Conservation (phyloP, 1,140 invertebrate genomes). For the Sinella curviseta region DNA sequence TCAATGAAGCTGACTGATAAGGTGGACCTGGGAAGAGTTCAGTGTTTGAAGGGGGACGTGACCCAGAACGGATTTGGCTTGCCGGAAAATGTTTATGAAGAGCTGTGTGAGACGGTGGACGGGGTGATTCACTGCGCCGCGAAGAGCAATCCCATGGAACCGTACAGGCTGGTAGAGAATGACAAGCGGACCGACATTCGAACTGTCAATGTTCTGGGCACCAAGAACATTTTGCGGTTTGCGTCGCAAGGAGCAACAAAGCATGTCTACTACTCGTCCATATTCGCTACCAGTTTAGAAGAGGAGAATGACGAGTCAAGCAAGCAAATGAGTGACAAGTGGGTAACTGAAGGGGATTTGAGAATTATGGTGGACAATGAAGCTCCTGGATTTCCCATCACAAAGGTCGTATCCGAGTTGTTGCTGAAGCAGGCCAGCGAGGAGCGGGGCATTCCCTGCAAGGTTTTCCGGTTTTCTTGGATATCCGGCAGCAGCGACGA, state of each 20-base stretch:
- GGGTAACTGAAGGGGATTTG: not conserved
- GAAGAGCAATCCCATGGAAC: constrained; percentile 18
- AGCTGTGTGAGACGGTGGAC: not conserved
- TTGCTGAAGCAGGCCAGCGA: not conserved
- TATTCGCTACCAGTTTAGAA: not conserved
- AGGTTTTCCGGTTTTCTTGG: not conserved
- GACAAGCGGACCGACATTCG: constrained; percentile 12
- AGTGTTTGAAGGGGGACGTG: constrained; percentile 9
- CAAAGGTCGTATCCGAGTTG: not conserved
- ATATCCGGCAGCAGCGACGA: not conserved
- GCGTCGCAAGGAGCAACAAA: not conserved
- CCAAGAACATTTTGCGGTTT: not conserved
- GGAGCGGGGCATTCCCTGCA: not conserved
- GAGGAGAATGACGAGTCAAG: not conserved
- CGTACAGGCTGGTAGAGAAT: not conserved
- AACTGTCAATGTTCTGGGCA: constrained; percentile 11
- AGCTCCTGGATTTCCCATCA: not conserved
- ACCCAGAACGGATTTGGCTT: not conserved
- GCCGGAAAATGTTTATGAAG: not conserved
- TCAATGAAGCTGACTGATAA: not conserved
- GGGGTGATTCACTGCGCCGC: constrained; percentile 27
- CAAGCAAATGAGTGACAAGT: not conserved
- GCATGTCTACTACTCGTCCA: not conserved
- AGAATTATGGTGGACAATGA: not conserved
- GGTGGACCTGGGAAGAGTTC: not conserved